Evolutionary conservation across 2,888 invertebrate species (phyloP).

Genomic region (Hyppa rectilinea): DNA sequence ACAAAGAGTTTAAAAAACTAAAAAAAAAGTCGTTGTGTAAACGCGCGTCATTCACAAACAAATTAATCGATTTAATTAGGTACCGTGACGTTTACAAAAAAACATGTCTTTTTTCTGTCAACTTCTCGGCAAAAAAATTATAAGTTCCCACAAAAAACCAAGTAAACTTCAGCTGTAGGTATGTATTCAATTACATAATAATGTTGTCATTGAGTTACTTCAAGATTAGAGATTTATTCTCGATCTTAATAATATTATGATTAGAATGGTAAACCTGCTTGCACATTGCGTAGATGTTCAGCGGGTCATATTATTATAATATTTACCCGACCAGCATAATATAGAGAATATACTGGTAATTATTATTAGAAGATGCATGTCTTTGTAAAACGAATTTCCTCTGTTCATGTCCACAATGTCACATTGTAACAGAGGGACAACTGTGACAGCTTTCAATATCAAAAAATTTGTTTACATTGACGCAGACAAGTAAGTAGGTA

Average conservation of each 20-base stretch:
- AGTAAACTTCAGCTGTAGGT: constrained; percentile 3
- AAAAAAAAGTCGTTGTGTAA: not conserved
- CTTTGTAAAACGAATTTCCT: not conserved
- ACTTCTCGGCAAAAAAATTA: not conserved
- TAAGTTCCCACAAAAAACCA: not conserved
- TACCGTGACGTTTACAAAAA: not conserved
- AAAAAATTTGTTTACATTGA: constrained; percentile 20
- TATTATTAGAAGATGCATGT: constrained; percentile 2
- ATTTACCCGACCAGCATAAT: constrained; percentile 20
- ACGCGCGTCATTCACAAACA: not conserved
- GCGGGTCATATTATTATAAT: constrained; percentile 34
- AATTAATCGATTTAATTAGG: not conserved
- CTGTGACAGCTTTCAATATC: not conserved
- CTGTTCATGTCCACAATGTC: not conserved
- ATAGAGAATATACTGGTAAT: constrained; percentile 7
- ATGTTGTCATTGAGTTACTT: constrained; percentile 33
- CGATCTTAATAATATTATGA: constrained; percentile 47
- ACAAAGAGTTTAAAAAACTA: not conserved
- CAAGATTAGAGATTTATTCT: constrained; percentile 30
- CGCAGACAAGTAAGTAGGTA: not conserved
- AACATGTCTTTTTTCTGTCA: not conserved
- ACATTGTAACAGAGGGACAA: not conserved
- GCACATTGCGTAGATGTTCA: constrained; percentile 31
- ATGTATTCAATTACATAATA: constrained; percentile 10
- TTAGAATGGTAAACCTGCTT: constrained; percentile 15